Base-by-base conservation (phyloP, 2,888 invertebrate genomes). In the Plusia festucae region DNA sequence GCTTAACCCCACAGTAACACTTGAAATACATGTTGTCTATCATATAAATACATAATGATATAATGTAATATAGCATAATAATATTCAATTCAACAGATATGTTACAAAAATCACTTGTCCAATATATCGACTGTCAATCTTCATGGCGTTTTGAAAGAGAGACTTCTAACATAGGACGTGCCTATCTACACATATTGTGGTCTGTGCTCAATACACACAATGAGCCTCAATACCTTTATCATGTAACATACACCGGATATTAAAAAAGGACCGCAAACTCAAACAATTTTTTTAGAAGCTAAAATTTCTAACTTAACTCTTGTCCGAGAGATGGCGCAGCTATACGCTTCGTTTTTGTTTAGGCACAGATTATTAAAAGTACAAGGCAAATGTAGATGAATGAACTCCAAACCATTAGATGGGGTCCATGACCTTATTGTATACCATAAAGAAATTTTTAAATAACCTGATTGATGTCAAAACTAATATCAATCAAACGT, bases 231-330 rank as follows among this genome's bases (percentile, higher is more conserved):
- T 40, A 58, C 65, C 62, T 65, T 61, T 57, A 63, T 70, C 60
- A 64, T 58, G 54, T 44, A 70, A 60, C 52, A 65, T 60, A 64
- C 60, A 51, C 60, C 63, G 63, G 70, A 71, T 75, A 70, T 71
- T 71, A 75, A 77, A 76, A 68, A 64, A 64, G 51, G 65, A 56
- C 61, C 56, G 59, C 53, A 58, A 69, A 65, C 66, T 74, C 63
- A 57, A 55, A 53, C 63, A 57, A 60, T 69, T 49, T 49, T 49
- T 49, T 20, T 49, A 11, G 46, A 49, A 49, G 11, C 40, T 40
- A 6, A 40, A 40, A 40, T 40, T 40, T 40, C n/a, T 40, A n/a
- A 40, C n/a, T 40, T 40, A n/a, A 40, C n/a, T 6, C n/a, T 40
- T 40, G 4, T 40, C 30, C 30, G 30, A 30, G n/a, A n/a, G 40